Base-by-base conservation (phyloP, 1,140 invertebrate genomes). In the Micrasema minimum region DNA sequence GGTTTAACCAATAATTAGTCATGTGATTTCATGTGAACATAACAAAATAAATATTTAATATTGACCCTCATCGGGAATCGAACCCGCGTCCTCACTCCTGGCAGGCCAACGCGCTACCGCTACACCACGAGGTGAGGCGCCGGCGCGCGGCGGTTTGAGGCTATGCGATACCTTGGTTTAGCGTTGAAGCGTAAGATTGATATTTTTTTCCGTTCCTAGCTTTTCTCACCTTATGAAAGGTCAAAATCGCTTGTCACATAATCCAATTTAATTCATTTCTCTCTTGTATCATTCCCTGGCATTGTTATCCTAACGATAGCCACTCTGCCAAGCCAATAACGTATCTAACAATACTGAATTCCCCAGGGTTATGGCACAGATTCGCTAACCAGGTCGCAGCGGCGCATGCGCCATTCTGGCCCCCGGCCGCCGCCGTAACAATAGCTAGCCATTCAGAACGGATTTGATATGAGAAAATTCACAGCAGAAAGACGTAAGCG, bases 371-470 rank as follows among this genome's bases (percentile, higher is more conserved):
- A 68, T 7, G 50, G 51, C 20, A 11, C 16, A 38, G 11, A 57
- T 68, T 45, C 14, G 43, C 66, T 35, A 22, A 51, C 26, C 41
- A 43, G 14, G 2, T 11, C 14, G 26, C n/a, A 10, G 7, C 4
- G 50, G 66, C 51, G 53, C 67, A 48, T 59, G 45, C 55, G 55
- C 18, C 31, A 10, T 61, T 69, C 22, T 23, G 45, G 18, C 5
- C 6, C 26, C 37, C 37, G 1, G 38, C 4, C 22, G 26, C 23
- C 11, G 10, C 20, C 43, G 50, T 69, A 61, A 69, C 67, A 69
- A 69, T 69, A 55, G 37, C 18, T 35, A 18, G 53, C 67, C 67
- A 69, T 59, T 69, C 67, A 31, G 22, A 20, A 23, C 31, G 22
- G 41, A 12, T 20, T 16, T 61, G 22, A 23, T 14, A n/a, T 14